Evolutionary conservation across 2,797 vertebrate genomes (phyloP), one percentile per base, ranked within the genome.

Genomic region (Hyperoplus immaculatus): DNA sequence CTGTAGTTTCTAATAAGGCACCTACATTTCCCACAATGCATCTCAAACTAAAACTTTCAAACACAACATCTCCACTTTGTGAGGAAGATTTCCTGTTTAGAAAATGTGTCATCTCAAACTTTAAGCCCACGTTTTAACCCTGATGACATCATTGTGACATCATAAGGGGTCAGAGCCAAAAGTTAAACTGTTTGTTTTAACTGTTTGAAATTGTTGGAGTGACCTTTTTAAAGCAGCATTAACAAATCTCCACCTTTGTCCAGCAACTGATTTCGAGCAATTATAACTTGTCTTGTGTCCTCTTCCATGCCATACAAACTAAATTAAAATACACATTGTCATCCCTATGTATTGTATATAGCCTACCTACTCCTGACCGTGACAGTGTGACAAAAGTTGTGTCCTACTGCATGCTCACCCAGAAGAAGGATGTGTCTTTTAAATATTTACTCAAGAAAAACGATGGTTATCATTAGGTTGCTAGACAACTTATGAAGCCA

Each of bases 401-500:
- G 41, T 54, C 66, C 77, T 55, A 58, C 38, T 38, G 59, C 18
- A 38, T 16, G 65, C 13, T 7, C 54, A 10, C 36, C 11, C 0
- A 57, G 59, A 10, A 42, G 46, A 51, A 75, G 65, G 80, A 83
- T 84, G 83, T 61, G 51, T 18, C 47, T 80, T 45, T 60, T 70
- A 58, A 83, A 89, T 94, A 90, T 95, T 94, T 91, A 80, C 92
- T 80, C 62, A 80, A 11, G 21, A 49, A 47, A 62, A 36, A 73
- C 64, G 70, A 75, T 73, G 54, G 45, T 81, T 89, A 77, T 78
- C 83, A 43, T 83, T 75, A 74, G 89, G 94, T 95, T 95, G 94
- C 94, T 88, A 93, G 93, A 95, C 93, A 94, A 94, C 92, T 91
- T 93, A 78, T 72, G 84, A 87, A 89, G 78, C 88, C 86, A 78